These are phyloP conservation scores for Chaitophorus viminalis DNA, from an alignment of 2,888 invertebrate species.

Conservation along the genomic window DNA sequence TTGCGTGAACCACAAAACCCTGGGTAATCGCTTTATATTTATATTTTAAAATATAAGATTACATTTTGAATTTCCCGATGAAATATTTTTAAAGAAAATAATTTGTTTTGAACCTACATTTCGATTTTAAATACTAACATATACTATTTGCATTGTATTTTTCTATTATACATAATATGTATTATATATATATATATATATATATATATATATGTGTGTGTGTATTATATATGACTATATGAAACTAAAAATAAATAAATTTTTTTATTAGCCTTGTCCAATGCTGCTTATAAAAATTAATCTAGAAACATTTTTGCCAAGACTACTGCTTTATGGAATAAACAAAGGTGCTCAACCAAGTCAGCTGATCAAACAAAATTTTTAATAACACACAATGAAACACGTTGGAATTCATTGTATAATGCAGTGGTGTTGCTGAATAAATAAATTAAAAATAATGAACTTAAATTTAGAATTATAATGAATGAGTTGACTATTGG, in stretches of 20 bases:
- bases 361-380: conserved; percentile 39
- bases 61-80: background rate
- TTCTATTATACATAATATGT: background rate
- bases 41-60: background rate
- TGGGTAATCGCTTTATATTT: too few species aligned
- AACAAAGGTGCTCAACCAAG: conserved; percentile 34
- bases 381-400: conserved; percentile 20
- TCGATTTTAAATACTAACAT: background rate
- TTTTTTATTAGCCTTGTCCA: too few species aligned
- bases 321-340: conserved; percentile 39
- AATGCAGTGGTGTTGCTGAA: background rate
- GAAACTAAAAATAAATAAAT: too few species aligned
- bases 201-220: too few species aligned
- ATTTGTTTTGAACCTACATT: background rate
- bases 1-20: too few species aligned
- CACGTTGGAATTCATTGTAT: conserved; percentile 22
- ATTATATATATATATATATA: background rate
- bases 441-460: conserved; percentile 33
- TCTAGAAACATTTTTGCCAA: conserved; percentile 32
- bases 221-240: background rate
- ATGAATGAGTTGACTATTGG: conserved; percentile 21
- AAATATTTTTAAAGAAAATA: background rate
- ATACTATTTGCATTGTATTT: background rate
- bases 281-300: background rate
- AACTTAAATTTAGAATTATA: conserved; percentile 37